Conservation (phyloP, 1,140 invertebrate genomes). For the Drusus annulatus region DNA sequence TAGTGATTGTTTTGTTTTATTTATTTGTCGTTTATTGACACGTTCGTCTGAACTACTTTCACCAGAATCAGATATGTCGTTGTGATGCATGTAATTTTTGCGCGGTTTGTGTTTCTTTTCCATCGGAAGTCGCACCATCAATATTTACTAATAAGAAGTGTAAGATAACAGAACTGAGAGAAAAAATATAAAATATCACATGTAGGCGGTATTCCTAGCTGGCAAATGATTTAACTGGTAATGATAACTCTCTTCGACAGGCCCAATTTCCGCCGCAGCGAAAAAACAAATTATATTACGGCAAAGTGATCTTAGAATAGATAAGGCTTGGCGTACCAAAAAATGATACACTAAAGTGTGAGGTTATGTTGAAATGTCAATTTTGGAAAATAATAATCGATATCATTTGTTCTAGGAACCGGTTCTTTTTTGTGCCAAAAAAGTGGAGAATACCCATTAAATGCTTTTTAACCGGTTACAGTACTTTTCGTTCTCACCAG, state of each 20-base stretch:
- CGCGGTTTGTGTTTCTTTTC: neutral
- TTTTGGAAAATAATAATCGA: no score
- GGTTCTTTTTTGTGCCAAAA: no score
- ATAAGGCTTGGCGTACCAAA: neutral
- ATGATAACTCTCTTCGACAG: no score
- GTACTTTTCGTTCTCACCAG: no score
- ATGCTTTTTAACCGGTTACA: no score
- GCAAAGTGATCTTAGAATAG: no score
- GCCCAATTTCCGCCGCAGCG: no score
- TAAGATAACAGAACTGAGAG: neutral
- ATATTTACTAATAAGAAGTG: neutral
- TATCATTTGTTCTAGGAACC: no score
- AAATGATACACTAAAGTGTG: no score
- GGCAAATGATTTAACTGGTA: neutral
- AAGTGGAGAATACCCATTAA: no score
- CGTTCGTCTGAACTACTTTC: neutral
- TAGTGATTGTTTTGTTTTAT: neutral
- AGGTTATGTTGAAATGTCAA: no score
- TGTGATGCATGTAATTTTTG: slow-evolving; percentile 19
- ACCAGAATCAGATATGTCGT: slow-evolving; percentile 16
- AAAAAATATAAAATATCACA: neutral
- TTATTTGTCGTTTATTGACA: neutral
- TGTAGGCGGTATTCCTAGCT: neutral
- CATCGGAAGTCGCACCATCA: neutral
- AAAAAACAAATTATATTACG: no score